A percentile compares a stretch with the other conserved stretches of the same genome.
phyloP scores from a whole-genome alignment of 2,888 invertebrate genomes.

The Entomobrya multifasciata region DNA sequence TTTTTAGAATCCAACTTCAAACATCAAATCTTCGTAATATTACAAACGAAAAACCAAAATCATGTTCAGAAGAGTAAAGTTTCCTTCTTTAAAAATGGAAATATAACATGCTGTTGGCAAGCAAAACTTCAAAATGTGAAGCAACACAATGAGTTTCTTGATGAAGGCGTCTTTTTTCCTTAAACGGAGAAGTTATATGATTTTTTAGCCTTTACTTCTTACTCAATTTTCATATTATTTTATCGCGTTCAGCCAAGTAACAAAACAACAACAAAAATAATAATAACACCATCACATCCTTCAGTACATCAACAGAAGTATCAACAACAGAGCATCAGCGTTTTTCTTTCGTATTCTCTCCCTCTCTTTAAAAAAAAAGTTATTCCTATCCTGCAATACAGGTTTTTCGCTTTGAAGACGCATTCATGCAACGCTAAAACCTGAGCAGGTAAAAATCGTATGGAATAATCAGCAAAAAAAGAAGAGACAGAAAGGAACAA shows the following conservation, averaged over 20 bases:
- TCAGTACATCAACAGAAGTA: neutral
- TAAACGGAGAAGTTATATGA: constrained; percentile 53
- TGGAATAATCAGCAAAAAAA: constrained; percentile 61
- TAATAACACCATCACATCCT: constrained; percentile 42
- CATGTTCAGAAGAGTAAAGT: constrained; percentile 21
- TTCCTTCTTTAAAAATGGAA: constrained; percentile 3
- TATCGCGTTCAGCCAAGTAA: constrained; percentile 42
- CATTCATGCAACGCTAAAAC: constrained; percentile 9
- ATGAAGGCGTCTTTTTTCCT: constrained; percentile 45
- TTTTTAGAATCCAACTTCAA: neutral
- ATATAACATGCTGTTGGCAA: constrained; percentile 10
- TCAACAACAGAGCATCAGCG: neutral
- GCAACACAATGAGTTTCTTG: constrained; percentile 27
- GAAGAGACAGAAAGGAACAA: constrained; percentile 43
- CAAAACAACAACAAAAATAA: constrained; percentile 66
- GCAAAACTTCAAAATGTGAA: constrained; percentile 6
- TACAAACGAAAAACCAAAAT: constrained; percentile 7
- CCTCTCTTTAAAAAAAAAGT: neutral
- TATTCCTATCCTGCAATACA: constrained; percentile 62
- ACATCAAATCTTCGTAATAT: neutral
- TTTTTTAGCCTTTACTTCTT: neutral
- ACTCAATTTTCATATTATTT: neutral
- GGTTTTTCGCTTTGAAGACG: constrained; percentile 43
- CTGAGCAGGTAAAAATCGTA: constrained; percentile 37
- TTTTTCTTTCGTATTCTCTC: constrained; percentile 42